Evolutionary conservation across 2,797 vertebrate species (phyloP), one percentile per base, ranked within the genome.

Genomic region (Mustela erminea): DNA sequence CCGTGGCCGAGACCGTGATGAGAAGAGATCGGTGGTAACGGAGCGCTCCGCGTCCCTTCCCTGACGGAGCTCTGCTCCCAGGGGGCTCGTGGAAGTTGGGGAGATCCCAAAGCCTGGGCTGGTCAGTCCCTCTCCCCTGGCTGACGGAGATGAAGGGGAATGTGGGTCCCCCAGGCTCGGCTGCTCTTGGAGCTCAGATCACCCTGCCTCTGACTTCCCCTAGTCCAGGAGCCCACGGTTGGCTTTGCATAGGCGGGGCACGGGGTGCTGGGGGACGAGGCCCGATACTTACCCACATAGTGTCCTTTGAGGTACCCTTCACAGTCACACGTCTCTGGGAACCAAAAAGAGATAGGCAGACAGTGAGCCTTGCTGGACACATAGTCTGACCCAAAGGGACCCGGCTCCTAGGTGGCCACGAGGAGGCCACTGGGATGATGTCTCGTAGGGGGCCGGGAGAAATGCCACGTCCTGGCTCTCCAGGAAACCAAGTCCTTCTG

Each of bases 291-390:
- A 99, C 99, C 99, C 98, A 99, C 98, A 6, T 99, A 99, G 74
- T 99, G 99, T 97, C 99, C 99, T 96, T 99, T 99, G 98, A 99
- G 98, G 98, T 99, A 98, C 62, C 99, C 99, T 89, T 99, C 99
- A 97, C 99, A 99, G 98, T 99, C 99, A 99, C 99, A 99, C 98
- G 99, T 99, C 97, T 99, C 99, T 99, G 99, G 77, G 97, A 98
- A 98, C 41, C 54, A 96, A 95, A 96, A 56, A 98, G 90, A 96
- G 87, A 93, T 80, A 98, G 97, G 98, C 98, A 98, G 97, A 21
- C 20, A 64, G 70, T 93, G 66, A 95, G 72, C 62, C 23, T 8
- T 2, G 0, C 58, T 72, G 58, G 75, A 41, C n/a, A n/a, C 46
- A 81, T 4, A n/a, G 9, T 60, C 35, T 25, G 49, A n/a, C 15